Percentiles rank a stretch among this genome's conserved stretches.
These are phyloP conservation scores for Margarornis squamiger DNA, from an alignment of 2,797 vertebrate species.

Conservation along the genomic window DNA sequence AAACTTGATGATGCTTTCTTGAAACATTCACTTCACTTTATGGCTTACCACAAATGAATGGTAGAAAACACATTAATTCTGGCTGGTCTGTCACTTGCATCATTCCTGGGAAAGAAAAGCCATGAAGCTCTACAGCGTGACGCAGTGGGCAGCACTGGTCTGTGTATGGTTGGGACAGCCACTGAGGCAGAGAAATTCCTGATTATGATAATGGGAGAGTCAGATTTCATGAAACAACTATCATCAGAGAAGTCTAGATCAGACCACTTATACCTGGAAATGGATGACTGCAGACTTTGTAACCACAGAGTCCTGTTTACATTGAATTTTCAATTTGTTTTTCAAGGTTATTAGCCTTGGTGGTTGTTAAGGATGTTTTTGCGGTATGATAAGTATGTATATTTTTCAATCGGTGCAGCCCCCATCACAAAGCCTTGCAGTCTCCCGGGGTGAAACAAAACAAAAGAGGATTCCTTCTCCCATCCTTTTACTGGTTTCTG, in stretches of 20 bases:
- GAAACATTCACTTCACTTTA: neutral
- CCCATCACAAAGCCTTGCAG: neutral
- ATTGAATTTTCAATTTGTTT: neutral
- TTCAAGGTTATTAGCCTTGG: neutral
- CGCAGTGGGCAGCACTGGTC: neutral
- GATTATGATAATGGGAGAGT: neutral
- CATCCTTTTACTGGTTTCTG: neutral
- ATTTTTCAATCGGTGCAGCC: neutral
- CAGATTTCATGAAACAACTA: neutral
- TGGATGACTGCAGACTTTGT: neutral
- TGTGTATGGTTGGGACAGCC: neutral
- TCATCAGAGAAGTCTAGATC: neutral
- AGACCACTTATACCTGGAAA: neutral
- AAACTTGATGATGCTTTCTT: neutral
- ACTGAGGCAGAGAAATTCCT: neutral
- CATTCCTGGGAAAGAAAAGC: neutral
- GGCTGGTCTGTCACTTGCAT: neutral
- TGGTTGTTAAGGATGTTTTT: neutral
- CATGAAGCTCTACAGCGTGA: neutral
- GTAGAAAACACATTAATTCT: neutral
- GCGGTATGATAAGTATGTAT: neutral
- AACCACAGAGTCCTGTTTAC: neutral
- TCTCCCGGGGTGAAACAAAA: neutral
- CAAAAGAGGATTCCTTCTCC: neutral
- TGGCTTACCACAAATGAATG: neutral